These are phyloP conservation scores for Mongoloraphidia duomilia DNA, from an alignment of 2,888 invertebrate genomes.

Conservation along the genomic window DNA sequence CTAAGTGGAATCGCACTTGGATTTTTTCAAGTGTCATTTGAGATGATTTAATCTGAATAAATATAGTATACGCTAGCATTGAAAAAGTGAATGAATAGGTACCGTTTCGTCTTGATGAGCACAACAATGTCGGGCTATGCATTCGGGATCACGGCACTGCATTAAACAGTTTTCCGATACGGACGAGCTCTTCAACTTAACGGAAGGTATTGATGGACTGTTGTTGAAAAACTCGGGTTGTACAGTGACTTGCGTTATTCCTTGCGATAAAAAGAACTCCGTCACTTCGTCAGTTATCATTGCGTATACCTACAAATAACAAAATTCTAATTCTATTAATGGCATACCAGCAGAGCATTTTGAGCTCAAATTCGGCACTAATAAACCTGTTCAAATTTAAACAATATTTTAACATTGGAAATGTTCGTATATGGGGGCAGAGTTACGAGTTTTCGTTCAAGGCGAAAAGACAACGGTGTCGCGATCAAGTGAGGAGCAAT, in stretches of 20 bases:
- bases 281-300: constrained; percentile 46
- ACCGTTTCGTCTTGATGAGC: constrained; percentile 13
- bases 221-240: constrained; percentile 65
- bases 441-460: no score
- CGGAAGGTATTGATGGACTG: neutral
- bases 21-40: no score
- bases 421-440: no score
- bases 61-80: no score
- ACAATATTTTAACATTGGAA: neutral
- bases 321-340: constrained; percentile 2
- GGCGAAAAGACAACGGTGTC: no score
- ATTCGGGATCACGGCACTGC: constrained; percentile 28
- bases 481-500: no score
- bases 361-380: neutral
- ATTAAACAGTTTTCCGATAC: constrained; percentile 27
- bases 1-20: no score
- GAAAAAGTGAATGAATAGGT: neutral
- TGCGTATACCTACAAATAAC: constrained; percentile 32
- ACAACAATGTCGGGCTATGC: constrained; percentile 31
- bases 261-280: constrained; percentile 63
- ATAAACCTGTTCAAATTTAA: neutral
- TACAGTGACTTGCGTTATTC: constrained; percentile 70
- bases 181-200: constrained; percentile 10
- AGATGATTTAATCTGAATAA: no score
- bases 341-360: neutral